phyloP scores from a whole-genome alignment of 2,888 invertebrate species.

The Hydropsyche betteni region DNA sequence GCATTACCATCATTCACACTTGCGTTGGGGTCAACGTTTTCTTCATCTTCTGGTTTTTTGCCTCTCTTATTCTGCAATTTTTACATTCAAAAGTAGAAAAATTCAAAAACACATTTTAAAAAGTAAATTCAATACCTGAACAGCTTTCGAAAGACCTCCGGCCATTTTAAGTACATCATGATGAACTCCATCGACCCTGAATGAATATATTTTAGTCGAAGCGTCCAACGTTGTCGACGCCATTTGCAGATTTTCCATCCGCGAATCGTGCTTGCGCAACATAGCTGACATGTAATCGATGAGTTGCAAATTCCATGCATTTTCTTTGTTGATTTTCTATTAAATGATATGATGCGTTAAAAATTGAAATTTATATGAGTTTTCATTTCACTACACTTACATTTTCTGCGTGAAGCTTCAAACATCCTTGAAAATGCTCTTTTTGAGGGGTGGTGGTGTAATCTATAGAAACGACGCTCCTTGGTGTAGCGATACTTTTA shows the following conservation, averaged over 20 bases:
- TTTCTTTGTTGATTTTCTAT: slow-evolving; percentile 86
- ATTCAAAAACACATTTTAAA: neutral
- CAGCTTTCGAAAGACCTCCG: slow-evolving; percentile 70
- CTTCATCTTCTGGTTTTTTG: slow-evolving; percentile 60
- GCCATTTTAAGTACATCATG: slow-evolving; percentile 82
- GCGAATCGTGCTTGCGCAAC: slow-evolving; percentile 74
- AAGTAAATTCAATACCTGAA: slow-evolving; percentile 57
- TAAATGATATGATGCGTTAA: slow-evolving; percentile 43
- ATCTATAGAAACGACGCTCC: slow-evolving; percentile 55
- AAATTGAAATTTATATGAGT: slow-evolving; percentile 11
- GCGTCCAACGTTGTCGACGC: slow-evolving; percentile 89
- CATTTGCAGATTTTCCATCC: slow-evolving; percentile 78
- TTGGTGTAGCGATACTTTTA: slow-evolving; percentile 54
- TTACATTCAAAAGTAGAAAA: neutral
- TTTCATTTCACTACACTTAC: slow-evolving; percentile 58
- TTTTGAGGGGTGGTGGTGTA: slow-evolving; percentile 64
- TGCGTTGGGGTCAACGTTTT: slow-evolving; percentile 51
- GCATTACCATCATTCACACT: slow-evolving; percentile 48
- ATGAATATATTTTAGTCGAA: slow-evolving; percentile 87
- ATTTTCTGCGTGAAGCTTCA: slow-evolving; percentile 83
- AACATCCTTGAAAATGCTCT: slow-evolving; percentile 78
- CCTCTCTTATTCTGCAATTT: slow-evolving; percentile 61
- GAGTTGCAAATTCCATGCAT: slow-evolving; percentile 87
- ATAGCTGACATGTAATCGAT: slow-evolving; percentile 86
- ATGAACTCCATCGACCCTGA: slow-evolving; percentile 86